phyloP scores from a whole-genome alignment of 1,140 invertebrate genomes.

The Monomorium pharaonis region DNA sequence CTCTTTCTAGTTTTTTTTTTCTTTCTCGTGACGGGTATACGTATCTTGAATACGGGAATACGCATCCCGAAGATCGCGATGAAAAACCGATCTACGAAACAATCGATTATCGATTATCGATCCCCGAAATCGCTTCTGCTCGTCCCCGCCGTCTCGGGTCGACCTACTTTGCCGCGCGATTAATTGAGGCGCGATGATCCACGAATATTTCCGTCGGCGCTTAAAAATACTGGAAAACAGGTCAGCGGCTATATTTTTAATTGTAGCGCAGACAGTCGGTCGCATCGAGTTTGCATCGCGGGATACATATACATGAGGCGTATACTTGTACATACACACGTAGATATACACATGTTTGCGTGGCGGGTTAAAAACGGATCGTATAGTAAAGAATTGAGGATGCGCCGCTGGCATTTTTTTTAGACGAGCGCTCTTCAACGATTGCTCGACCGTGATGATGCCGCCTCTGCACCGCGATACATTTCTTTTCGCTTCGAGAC shows the following conservation, averaged over 20 bases:
- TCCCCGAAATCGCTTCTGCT: background rate
- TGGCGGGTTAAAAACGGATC: conserved; percentile 20
- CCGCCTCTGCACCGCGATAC: background rate
- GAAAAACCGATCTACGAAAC: background rate
- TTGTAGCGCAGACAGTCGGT: conserved; percentile 68
- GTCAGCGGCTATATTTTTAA: conserved; percentile 78
- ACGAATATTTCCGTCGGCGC: conserved; percentile 73
- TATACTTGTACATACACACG: background rate
- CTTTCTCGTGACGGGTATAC: background rate
- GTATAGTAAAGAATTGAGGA: conserved; percentile 32
- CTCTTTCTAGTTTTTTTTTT: too few species aligned
- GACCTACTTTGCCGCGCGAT: conserved; percentile 71
- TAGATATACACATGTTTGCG: conserved; percentile 2
- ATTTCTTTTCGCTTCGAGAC: background rate
- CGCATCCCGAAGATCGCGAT: background rate
- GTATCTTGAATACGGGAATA: background rate
- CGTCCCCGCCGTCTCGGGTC: conserved; percentile 43
- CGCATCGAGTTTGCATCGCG: conserved; percentile 39
- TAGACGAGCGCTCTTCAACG: background rate
- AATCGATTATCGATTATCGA: conserved; percentile 24
- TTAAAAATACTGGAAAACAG: conserved; percentile 78
- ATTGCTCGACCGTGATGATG: background rate
- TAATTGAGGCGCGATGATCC: conserved; percentile 75
- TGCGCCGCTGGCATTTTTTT: conserved; percentile 24
- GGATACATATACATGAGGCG: background rate